These are phyloP conservation scores for Pachypanchax playfairii DNA, from an alignment of 2,113 vertebrate genomes.

Conservation along the genomic window DNA sequence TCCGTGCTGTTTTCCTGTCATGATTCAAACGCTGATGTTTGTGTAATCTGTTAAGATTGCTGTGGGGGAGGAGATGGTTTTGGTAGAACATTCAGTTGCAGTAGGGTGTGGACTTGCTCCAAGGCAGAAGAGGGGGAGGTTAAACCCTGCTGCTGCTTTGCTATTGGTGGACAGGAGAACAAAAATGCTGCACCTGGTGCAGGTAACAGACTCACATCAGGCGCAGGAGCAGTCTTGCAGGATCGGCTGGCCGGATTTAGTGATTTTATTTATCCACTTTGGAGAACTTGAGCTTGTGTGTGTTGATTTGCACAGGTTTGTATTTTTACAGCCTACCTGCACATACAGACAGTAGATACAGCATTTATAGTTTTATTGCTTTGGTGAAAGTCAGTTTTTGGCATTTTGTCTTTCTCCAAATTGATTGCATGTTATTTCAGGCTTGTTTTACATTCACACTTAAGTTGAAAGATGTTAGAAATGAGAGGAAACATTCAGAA, in stretches of 20 bases:
- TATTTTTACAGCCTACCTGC: not conserved
- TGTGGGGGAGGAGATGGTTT: slow-evolving; percentile 31
- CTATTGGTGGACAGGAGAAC: slow-evolving; percentile 74
- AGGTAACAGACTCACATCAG: slow-evolving; percentile 75
- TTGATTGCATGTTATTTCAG: slow-evolving; percentile 25
- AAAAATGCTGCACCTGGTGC: slow-evolving; percentile 77
- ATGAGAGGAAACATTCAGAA: not conserved
- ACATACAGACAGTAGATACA: not conserved
- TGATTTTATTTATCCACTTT: slow-evolving; percentile 7
- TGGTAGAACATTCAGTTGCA: slow-evolving; percentile 21
- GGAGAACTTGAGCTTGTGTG: not conserved
- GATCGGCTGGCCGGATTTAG: slow-evolving; percentile 47
- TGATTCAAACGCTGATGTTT: slow-evolving; percentile 24
- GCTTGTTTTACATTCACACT: slow-evolving; percentile 12
- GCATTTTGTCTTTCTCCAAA: slow-evolving; percentile 9
- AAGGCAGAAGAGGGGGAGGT: slow-evolving; percentile 49
- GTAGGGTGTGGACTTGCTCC: slow-evolving; percentile 62
- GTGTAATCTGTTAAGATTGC: slow-evolving; percentile 19
- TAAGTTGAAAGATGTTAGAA: not conserved
- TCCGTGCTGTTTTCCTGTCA: not conserved
- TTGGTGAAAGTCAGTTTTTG: not conserved
- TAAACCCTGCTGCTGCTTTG: slow-evolving; percentile 37
- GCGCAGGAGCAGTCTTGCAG: slow-evolving; percentile 23
- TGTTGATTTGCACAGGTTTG: slow-evolving; percentile 45
- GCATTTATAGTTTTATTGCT: not conserved